phyloP scores from a whole-genome alignment of 1,140 invertebrate species.

The Pseudoatta argentina region DNA sequence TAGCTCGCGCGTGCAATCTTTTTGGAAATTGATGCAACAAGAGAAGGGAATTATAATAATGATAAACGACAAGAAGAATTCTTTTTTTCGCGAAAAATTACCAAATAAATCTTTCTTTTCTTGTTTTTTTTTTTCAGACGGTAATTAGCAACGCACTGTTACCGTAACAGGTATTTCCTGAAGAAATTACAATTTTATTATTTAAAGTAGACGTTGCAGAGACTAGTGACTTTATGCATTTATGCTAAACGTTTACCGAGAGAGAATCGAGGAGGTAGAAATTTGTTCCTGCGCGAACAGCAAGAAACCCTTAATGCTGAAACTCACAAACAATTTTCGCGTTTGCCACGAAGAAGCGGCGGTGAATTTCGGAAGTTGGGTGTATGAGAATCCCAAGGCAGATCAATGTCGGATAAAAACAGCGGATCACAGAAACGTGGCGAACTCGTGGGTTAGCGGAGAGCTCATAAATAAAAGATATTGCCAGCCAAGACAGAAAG shows the following conservation, averaged over 20 bases:
- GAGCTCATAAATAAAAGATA: conserved; percentile 63
- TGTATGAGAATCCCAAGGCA: neutral
- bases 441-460: conserved; percentile 24
- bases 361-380: conserved; percentile 20
- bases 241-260: conserved; percentile 32
- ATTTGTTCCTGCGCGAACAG: conserved; percentile 24
- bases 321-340: conserved; percentile 53
- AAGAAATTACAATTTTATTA: neutral
- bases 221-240: conserved; percentile 11
- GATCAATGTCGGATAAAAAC: conserved; percentile 53
- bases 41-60: conserved; percentile 31
- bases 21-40: neutral
- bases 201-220: conserved; percentile 7
- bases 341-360: conserved; percentile 37
- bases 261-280: conserved; percentile 11
- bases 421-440: conserved; percentile 30
- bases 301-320: conserved; percentile 54
- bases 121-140: neutral
- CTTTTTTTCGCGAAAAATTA: neutral
- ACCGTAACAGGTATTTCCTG: conserved; percentile 9
- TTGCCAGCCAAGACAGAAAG: neutral
- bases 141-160: conserved; percentile 1
- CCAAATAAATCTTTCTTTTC: neutral
- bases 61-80: conserved; percentile 2
- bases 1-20: conserved; percentile 1